Evolutionary conservation across 2,113 vertebrate genomes (phyloP).

Genomic region (Eclectus roratus): DNA sequence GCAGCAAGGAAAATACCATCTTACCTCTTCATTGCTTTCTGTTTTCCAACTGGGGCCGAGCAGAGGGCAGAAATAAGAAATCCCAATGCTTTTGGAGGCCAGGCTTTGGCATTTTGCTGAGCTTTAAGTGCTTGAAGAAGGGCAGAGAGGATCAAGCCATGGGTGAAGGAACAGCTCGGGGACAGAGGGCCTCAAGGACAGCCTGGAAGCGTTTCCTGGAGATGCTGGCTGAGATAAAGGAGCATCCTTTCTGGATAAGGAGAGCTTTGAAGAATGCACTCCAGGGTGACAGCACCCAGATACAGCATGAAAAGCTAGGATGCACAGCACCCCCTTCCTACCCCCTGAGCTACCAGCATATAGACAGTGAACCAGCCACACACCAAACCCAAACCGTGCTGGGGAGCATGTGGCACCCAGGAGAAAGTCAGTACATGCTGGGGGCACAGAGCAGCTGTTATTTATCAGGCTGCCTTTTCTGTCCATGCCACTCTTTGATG

Average conservation of each 20-base stretch:
- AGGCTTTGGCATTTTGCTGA: background rate
- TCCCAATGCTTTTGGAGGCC: background rate
- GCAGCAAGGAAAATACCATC: background rate
- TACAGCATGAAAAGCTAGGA: background rate
- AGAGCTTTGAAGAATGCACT: background rate
- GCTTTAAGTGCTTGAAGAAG: background rate
- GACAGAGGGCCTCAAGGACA: background rate
- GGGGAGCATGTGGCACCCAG: background rate
- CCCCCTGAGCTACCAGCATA: background rate
- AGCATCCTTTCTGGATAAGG: background rate
- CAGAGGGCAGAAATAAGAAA: background rate
- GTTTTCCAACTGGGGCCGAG: background rate
- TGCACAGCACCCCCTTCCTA: background rate
- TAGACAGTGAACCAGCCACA: background rate
- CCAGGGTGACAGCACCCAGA: background rate
- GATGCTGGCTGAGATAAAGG: background rate
- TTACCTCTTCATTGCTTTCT: background rate
- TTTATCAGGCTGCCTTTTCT: background rate
- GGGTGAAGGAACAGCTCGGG: background rate
- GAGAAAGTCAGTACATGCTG: background rate
- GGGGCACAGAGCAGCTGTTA: background rate
- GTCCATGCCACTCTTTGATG: background rate
- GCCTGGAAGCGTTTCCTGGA: background rate
- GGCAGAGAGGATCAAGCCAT: background rate
- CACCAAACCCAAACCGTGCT: fast-evolving